Evolutionary conservation across 2,888 invertebrate species (phyloP).

Genomic region (Drosophila greeni): DNA sequence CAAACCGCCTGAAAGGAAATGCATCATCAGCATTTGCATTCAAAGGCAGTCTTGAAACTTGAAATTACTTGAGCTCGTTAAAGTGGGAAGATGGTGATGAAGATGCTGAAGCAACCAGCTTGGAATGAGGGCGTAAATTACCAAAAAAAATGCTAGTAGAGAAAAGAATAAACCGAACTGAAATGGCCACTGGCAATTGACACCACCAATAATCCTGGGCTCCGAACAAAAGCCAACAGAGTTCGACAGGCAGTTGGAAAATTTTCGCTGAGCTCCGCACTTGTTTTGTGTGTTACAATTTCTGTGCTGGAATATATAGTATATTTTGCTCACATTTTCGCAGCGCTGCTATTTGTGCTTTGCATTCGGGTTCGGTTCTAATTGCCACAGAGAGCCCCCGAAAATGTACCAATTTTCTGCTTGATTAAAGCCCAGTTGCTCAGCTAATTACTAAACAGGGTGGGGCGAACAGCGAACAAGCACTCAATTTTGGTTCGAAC

Average conservation of each 20-base stretch:
- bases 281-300: slow-evolving; percentile 47
- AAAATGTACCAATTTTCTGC: slow-evolving; percentile 68
- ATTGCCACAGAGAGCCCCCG: slow-evolving; percentile 47
- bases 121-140: slow-evolving; percentile 60
- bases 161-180: slow-evolving; percentile 25
- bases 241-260: slow-evolving; percentile 54
- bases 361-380: slow-evolving; percentile 53
- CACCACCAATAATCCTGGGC: slow-evolving; percentile 63
- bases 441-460: slow-evolving; percentile 38
- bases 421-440: slow-evolving; percentile 58
- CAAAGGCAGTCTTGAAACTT: slow-evolving; percentile 51
- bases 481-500: slow-evolving; percentile 27
- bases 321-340: slow-evolving; percentile 23
- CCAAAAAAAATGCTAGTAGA: slow-evolving; percentile 50
- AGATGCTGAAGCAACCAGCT: slow-evolving; percentile 10
- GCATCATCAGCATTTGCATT: slow-evolving; percentile 74
- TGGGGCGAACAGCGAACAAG: slow-evolving; percentile 26
- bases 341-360: slow-evolving; percentile 32
- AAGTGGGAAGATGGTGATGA: slow-evolving; percentile 33
- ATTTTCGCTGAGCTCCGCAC: slow-evolving; percentile 64
- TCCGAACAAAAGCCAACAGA: slow-evolving; percentile 42
- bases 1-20: slow-evolving; percentile 65
- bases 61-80: slow-evolving; percentile 64
- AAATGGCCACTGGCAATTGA: slow-evolving; percentile 72
- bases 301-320: slow-evolving; percentile 23